phyloP scores from a whole-genome alignment of 2,113 vertebrate genomes.

The Marcusenius ussheri region DNA sequence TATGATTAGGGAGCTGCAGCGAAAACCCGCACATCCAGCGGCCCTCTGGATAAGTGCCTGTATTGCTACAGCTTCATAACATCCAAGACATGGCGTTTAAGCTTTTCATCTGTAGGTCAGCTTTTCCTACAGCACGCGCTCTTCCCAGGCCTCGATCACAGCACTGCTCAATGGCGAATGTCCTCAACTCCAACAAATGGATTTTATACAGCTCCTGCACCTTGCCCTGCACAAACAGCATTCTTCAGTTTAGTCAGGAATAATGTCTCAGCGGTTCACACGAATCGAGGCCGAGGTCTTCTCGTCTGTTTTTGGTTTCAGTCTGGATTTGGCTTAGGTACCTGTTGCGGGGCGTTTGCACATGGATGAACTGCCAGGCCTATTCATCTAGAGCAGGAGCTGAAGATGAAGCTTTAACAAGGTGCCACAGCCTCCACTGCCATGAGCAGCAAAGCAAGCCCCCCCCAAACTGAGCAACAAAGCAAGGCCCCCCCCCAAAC shows the following conservation, averaged over 20 bases:
- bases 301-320: neutral
- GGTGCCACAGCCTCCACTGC: neutral
- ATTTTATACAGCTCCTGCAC: neutral
- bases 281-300: no score
- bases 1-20: no score
- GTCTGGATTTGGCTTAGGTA: neutral
- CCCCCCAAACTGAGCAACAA: neutral
- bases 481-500: neutral
- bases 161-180: neutral
- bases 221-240: neutral
- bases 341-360: no score
- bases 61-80: neutral
- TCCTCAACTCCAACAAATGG: neutral
- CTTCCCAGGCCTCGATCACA: neutral
- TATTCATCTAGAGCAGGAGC: neutral
- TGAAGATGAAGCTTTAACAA: neutral
- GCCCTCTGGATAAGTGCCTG: no score
- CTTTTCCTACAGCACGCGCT: neutral
- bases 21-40: no score
- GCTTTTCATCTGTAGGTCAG: neutral
- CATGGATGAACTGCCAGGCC: neutral
- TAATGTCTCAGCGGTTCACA: neutral
- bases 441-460: neutral
- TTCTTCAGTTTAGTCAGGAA: neutral
- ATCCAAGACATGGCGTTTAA: neutral